phyloP scores from a whole-genome alignment of 64 coral and sea anemone genomes.

The Trachythela sp. region DNA sequence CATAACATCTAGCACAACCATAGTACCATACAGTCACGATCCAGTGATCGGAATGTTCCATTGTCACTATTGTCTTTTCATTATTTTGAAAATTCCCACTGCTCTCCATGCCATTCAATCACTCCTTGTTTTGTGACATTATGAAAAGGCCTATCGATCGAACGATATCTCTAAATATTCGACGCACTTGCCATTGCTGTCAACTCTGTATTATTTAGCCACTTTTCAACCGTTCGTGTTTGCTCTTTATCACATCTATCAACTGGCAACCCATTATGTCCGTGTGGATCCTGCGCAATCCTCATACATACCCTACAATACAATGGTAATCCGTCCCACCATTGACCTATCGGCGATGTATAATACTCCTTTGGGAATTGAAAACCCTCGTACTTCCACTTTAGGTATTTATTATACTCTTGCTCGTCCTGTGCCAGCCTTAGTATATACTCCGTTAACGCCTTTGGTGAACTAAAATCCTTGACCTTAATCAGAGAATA shows the following conservation, averaged over 20 bases:
- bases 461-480: neutral
- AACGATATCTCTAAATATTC: too few species aligned
- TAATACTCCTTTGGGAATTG: neutral
- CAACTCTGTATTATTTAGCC: neutral
- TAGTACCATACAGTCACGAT: too few species aligned
- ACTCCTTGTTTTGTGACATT: too few species aligned
- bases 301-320: neutral
- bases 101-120: too few species aligned
- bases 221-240: neutral
- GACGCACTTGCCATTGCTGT: too few species aligned
- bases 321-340: slow-evolving; percentile 13
- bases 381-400: slow-evolving; percentile 15
- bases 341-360: neutral
- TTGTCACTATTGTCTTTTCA: too few species aligned
- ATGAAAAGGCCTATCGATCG: too few species aligned
- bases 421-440: neutral
- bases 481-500: neutral
- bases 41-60: too few species aligned
- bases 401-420: neutral
- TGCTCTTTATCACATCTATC: neutral
- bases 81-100: too few species aligned
- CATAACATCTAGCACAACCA: too few species aligned
- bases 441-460: neutral
- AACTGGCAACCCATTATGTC: slow-evolving; percentile 6
- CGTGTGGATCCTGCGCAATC: neutral